Evolutionary conservation across 37 sponge, comb jelly and placozoan species (phyloP).

Genomic region (Beroe ovata): DNA sequence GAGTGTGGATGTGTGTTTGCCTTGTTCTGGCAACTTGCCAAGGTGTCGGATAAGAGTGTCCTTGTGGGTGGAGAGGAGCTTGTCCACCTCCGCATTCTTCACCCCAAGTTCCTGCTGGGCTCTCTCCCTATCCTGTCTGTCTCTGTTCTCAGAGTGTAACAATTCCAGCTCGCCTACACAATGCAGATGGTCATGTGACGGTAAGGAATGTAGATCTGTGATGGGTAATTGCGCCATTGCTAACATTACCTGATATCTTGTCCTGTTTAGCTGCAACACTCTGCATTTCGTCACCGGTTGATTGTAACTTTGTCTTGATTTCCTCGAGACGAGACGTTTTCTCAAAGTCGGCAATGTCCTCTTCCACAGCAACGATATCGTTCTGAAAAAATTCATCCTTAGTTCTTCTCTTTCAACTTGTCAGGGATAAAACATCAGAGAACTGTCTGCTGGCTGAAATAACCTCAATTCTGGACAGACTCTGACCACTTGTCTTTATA

Average conservation of each 20-base stretch:
- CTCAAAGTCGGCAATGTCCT: background rate
- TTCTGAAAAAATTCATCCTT: background rate
- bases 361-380: conserved; percentile 14
- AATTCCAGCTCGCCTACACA: conserved; percentile 32
- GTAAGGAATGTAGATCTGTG: too few relatives aligned
- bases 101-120: conserved; percentile 8
- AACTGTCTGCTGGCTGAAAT: background rate
- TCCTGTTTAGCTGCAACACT: conserved; percentile 22
- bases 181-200: too few relatives aligned
- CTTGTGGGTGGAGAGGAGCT: conserved; percentile 39
- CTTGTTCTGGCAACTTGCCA: background rate
- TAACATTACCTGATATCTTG: background rate
- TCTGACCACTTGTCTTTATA: conserved; percentile 27
- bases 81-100: background rate
- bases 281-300: conserved; percentile 14
- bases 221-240: too few relatives aligned
- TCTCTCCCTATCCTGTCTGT: conserved; percentile 21
- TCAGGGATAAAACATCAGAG: too few relatives aligned
- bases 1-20: background rate
- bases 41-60: background rate
- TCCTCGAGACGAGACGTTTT: conserved; percentile 16
- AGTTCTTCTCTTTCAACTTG: too few relatives aligned
- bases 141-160: background rate
- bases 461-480: conserved; percentile 1
- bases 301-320: background rate